Conservation (phyloP, 2,888 invertebrate species). For the Aspidiotus rigidus region DNA sequence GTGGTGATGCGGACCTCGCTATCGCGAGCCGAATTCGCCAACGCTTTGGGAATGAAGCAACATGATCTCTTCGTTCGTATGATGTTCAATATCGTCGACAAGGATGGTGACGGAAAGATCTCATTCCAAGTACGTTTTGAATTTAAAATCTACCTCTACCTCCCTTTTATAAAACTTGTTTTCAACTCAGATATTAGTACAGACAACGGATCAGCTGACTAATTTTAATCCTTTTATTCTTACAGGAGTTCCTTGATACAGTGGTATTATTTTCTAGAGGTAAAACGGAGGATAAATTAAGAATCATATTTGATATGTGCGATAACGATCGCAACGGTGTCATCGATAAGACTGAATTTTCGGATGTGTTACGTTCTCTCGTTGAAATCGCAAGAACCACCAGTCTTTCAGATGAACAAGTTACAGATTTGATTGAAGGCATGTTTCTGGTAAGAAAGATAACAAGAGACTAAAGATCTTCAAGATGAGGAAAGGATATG, state of each 20-base stretch:
- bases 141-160: no score
- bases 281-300: slow-evolving; percentile 82
- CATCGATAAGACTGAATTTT: slow-evolving; percentile 85
- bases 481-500: no score
- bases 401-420: slow-evolving; percentile 78
- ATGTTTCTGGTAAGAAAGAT: slow-evolving; percentile 65
- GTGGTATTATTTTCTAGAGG: slow-evolving; percentile 85
- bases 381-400: slow-evolving; percentile 90
- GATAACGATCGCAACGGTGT: slow-evolving; percentile 89
- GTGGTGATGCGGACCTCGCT: slow-evolving; percentile 84
- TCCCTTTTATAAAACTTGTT: no score
- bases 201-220: no score
- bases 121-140: slow-evolving; percentile 63
- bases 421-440: slow-evolving; percentile 84
- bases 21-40: slow-evolving; percentile 86
- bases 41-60: slow-evolving; percentile 87
- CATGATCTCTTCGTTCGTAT: slow-evolving; percentile 91
- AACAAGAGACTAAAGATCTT: no score
- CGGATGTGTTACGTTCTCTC: slow-evolving; percentile 83
- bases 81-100: slow-evolving; percentile 96
- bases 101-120: slow-evolving; percentile 84
- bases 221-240: no score
- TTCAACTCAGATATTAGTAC: no score
- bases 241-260: slow-evolving; percentile 81
- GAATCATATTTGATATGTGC: slow-evolving; percentile 96